Evolutionary conservation across 2,888 invertebrate species (phyloP).

Genomic region (Hypselothyrea guttata): DNA sequence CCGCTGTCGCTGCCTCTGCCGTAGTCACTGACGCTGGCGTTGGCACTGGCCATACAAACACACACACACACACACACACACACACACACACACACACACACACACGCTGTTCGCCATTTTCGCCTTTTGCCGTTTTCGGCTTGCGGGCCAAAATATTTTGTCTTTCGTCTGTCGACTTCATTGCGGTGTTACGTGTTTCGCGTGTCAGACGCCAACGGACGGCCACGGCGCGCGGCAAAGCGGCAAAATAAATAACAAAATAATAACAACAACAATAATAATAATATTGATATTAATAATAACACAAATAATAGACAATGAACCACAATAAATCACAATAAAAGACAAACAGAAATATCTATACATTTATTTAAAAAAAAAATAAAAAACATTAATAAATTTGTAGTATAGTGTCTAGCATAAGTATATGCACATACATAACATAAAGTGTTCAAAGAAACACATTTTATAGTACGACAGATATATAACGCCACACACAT

Average conservation of each 20-base stretch:
- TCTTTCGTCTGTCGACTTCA: conserved; percentile 75
- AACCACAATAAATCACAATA: conserved; percentile 28
- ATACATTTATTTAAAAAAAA: conserved; percentile 30
- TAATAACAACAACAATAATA: conserved; percentile 8
- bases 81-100: too few relatives aligned
- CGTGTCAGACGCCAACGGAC: conserved; percentile 79
- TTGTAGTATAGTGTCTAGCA: conserved; percentile 42
- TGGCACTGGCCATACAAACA: conserved; percentile 21
- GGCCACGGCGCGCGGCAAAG: conserved; percentile 56
- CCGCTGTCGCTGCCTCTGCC: conserved; percentile 11
- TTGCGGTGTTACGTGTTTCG: conserved; percentile 83
- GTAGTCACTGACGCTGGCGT: conserved; percentile 13
- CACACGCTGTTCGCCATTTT: conserved; percentile 60
- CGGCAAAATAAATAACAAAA: conserved; percentile 45
- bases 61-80: background rate
- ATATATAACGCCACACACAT: too few relatives aligned
- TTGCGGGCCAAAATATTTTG: conserved; percentile 73
- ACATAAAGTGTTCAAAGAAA: too few relatives aligned
- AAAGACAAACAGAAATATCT: too few relatives aligned
- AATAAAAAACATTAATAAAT: conserved; percentile 28
- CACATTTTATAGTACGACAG: too few relatives aligned
- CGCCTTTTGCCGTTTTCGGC: conserved; percentile 66
- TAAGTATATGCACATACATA: conserved; percentile 23
- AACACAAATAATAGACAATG: conserved; percentile 16
- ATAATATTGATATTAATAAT: conserved; percentile 1